A percentile compares a stretch with the other conserved stretches of the same genome.
These are phyloP conservation scores for Furcifer pardalis DNA, from an alignment of 2,797 vertebrate genomes.

Conservation along the genomic window DNA sequence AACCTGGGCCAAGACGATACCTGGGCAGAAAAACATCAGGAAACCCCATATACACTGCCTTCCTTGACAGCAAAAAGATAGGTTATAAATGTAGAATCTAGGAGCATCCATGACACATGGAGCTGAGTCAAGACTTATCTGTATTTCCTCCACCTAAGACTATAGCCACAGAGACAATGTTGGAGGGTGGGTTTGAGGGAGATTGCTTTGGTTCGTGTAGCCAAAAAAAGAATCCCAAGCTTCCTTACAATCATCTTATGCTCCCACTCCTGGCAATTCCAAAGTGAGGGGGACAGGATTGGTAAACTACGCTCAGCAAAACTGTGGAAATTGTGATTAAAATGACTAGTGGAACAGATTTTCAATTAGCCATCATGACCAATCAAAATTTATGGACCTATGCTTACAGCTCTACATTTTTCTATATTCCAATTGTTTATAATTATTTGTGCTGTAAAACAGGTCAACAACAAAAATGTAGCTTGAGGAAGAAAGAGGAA, in stretches of 20 bases:
- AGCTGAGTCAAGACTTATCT: not conserved
- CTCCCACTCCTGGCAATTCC: not conserved
- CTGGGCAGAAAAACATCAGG: not conserved
- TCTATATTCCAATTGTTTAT: not conserved
- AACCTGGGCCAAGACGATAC: too few species aligned
- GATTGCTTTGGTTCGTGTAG: not conserved
- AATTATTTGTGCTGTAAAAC: not conserved
- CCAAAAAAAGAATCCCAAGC: not conserved
- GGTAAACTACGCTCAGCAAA: not conserved
- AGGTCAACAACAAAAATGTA: not conserved
- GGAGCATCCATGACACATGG: not conserved
- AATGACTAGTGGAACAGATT: not conserved
- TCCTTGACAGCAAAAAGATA: not conserved
- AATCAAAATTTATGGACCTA: not conserved
- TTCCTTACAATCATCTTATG: not conserved
- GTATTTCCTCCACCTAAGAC: not conserved
- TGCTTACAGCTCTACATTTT: not conserved
- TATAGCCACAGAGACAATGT: not conserved
- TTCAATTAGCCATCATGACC: not conserved
- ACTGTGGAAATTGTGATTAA: not conserved
- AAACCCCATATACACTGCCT: not conserved
- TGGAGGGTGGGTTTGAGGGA: not conserved
- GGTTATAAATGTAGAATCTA: not conserved
- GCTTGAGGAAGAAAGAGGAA: not conserved
- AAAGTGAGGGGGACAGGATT: not conserved